These are phyloP conservation scores for Chrysogorgia sp. DNA, from an alignment of 92 coral and sea anemone genomes.

Conservation along the genomic window DNA sequence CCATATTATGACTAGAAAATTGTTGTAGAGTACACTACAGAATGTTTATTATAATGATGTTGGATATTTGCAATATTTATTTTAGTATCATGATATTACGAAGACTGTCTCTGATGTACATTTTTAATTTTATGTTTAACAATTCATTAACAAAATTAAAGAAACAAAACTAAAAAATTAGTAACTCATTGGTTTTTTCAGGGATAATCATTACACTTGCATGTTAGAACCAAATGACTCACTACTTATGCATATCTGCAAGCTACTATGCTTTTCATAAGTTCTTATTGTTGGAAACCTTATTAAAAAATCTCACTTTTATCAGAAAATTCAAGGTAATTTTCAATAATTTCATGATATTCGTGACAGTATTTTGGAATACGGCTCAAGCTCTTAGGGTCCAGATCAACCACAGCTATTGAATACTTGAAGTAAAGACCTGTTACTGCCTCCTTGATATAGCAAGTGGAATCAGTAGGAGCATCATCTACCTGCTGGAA, in stretches of 20 bases:
- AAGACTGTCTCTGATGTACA: no score
- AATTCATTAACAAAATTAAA: not conserved
- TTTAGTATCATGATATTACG: no score
- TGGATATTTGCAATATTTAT: no score
- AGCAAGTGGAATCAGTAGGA: conserved; percentile 37
- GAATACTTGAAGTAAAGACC: conserved; percentile 59
- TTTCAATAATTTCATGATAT: conserved; percentile 57
- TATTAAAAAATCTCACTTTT: not conserved
- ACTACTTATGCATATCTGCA: not conserved
- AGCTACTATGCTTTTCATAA: not conserved
- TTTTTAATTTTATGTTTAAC: not conserved
- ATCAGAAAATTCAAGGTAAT: conserved; percentile 43
- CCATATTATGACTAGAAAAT: no score
- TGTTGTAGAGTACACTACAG: no score
- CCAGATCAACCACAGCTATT: conserved; percentile 87
- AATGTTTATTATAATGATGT: no score
- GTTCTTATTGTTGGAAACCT: no score
- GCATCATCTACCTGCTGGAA: conserved; percentile 55
- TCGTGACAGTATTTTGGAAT: conserved; percentile 79
- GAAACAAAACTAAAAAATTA: no score
- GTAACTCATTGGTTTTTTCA: no score
- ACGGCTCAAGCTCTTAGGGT: conserved; percentile 80
- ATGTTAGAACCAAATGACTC: no score
- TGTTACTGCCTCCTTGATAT: conserved; percentile 31
- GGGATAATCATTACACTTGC: no score